Evolutionary conservation across 2,113 vertebrate species (phyloP), one percentile per base, ranked within the genome.

Genomic region (Rhabdornis inornatus): DNA sequence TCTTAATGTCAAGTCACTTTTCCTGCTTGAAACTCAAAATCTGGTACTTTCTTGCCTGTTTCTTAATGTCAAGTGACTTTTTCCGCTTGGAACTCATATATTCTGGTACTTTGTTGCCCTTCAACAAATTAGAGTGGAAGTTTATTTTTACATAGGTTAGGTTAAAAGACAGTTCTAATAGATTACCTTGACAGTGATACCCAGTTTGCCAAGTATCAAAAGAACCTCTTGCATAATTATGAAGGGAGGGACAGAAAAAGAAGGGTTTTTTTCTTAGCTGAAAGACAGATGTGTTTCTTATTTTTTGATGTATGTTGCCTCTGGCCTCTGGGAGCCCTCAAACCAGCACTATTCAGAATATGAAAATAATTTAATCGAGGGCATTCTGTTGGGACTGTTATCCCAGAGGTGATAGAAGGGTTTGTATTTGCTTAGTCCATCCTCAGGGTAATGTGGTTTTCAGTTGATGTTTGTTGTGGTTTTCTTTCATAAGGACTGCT

Each of bases 361-460:
- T 57, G 40, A 78, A 70, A 87, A 90, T 87, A 71, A 61, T 90
- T 90, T 90, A 68, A 78, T 94, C 55, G 69, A 19, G 21, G 23
- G 21, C 65, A 60, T 95, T 86, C 69, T 25, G 0, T 65, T 79
- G 76, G 64, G 71, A 83, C n/a, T 83, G 24, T 86, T 70, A 56
- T 65, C 42, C 44, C 24, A 83, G 39, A 85, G 31, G 39, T 91
- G 47, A 65, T 69, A 71, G 68, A 75, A 71, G n/a, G 24, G 35
- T 69, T 96, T 95, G 31, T 89, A 40, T 96, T 97, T 91, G 59
- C 39, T 82, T 90, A 92, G 81, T 87, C 52, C 14, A 25, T 44
- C 40, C 66, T 89, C 27, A 16, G 79, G 56, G 90, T 95, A 96
- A 75, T 83, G 21, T n/a, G 42, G 0, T 5, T 13, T 93, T 87